Evolutionary conservation across 2,888 invertebrate species (phyloP).

Genomic region (Spilarctia lutea): DNA sequence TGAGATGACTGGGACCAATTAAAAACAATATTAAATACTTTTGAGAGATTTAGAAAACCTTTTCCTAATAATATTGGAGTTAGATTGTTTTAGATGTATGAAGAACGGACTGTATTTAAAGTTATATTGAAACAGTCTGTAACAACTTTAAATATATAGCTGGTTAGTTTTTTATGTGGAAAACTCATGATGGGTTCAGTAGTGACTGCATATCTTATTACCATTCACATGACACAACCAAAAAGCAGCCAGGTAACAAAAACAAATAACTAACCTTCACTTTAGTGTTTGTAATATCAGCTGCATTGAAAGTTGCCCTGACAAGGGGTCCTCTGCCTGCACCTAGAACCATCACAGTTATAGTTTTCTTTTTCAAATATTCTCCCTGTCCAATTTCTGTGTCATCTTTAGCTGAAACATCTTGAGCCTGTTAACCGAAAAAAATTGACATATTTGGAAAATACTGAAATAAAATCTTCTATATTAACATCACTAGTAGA

Average conservation of each 20-base stretch:
- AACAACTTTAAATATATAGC: no score
- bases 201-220: neutral
- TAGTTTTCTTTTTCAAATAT: slow-evolving; percentile 62
- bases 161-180: no score
- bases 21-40: no score
- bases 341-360: slow-evolving; percentile 95
- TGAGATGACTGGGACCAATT: neutral
- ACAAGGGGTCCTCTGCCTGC: slow-evolving; percentile 98
- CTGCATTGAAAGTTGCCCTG: slow-evolving; percentile 94
- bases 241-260: neutral
- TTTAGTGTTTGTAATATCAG: slow-evolving; percentile 90
- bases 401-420: slow-evolving; percentile 21
- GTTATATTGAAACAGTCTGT: no score
- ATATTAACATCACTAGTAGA: neutral
- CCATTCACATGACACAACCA: neutral
- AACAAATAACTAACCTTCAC: slow-evolving; percentile 84
- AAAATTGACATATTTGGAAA: neutral
- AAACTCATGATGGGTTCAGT: neutral
- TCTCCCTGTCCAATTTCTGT: slow-evolving; percentile 51
- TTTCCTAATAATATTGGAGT: neutral
- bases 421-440: slow-evolving; percentile 19
- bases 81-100: neutral
- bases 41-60: neutral
- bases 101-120: no score
- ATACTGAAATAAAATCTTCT: neutral